phyloP scores from a whole-genome alignment of 2,888 invertebrate genomes.

The Trissoscelio sp. region DNA sequence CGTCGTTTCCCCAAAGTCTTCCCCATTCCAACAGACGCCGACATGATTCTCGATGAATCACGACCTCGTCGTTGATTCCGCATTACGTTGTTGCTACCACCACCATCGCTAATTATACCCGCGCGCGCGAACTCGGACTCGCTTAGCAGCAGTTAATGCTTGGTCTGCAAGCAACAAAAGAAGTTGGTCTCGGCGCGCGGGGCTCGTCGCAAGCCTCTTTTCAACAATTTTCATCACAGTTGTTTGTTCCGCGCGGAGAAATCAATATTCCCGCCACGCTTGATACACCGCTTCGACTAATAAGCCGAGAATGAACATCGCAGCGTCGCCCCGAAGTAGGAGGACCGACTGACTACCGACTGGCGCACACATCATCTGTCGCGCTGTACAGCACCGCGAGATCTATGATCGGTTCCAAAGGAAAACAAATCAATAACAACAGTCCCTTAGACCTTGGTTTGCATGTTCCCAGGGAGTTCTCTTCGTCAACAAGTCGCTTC shows the following conservation, averaged over 20 bases:
- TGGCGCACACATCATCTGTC: conserved; percentile 10
- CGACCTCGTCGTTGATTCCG: conserved; percentile 36
- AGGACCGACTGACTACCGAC: conserved; percentile 5
- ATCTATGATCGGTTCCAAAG: conserved; percentile 65
- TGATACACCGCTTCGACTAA: conserved; percentile 48
- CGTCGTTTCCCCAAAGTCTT: conserved; percentile 29
- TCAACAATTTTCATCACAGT: conserved; percentile 42
- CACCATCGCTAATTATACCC: conserved; percentile 27
- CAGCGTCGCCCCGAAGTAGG: conserved; percentile 11
- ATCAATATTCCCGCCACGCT: conserved; percentile 66
- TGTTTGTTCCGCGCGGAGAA: conserved; percentile 56
- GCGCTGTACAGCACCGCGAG: conserved; percentile 53
- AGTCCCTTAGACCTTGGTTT: too few relatives aligned
- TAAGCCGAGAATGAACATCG: conserved; percentile 37
- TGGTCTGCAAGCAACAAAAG: not conserved
- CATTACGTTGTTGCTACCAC: conserved; percentile 7
- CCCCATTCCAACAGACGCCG: conserved; percentile 29
- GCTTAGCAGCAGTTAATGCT: not conserved
- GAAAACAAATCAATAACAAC: conserved; percentile 77
- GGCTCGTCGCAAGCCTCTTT: conserved; percentile 18
- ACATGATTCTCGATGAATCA: conserved; percentile 39
- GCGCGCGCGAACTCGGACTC: not conserved
- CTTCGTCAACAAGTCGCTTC: not conserved
- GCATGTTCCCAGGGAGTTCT: too few relatives aligned
- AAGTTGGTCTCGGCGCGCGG: not conserved